Evolutionary conservation across 2,797 vertebrate species (phyloP).

Genomic region (Streptopelia turtur): DNA sequence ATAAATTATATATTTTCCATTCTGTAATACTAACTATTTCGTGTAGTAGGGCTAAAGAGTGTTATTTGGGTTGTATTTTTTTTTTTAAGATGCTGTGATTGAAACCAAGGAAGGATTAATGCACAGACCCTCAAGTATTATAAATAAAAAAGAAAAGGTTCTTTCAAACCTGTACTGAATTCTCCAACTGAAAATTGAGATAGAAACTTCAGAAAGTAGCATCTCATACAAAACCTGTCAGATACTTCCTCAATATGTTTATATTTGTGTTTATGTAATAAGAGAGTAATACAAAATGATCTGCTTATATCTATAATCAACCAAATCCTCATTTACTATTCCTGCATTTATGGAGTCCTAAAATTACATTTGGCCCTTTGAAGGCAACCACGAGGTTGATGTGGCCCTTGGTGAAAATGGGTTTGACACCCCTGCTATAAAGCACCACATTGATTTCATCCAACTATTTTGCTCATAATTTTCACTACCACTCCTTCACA

Average conservation of each 20-base stretch:
- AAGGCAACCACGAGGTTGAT: too few species aligned
- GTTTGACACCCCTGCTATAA: neutral
- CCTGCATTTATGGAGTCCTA: too few species aligned
- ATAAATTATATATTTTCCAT: neutral
- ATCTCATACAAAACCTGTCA: neutral
- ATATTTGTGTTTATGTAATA: neutral
- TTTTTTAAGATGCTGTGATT: neutral
- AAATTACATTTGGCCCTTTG: too few species aligned
- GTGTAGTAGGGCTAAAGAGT: neutral
- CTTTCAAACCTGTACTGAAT: neutral
- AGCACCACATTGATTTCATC: neutral
- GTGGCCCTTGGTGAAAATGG: too few species aligned
- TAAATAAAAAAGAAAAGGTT: neutral
- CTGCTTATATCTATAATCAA: neutral
- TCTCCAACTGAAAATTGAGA: conserved; percentile 2
- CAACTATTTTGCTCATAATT: neutral
- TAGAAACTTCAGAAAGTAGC: neutral
- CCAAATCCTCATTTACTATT: neutral
- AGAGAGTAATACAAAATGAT: neutral
- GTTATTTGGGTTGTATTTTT: neutral
- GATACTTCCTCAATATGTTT: neutral
- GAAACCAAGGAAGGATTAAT: neutral
- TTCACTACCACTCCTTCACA: neutral
- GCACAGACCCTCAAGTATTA: neutral
- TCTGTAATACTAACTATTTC: neutral